These are phyloP conservation scores for Bostrychus sinensis DNA, from an alignment of 2,113 vertebrate genomes.

Conservation along the genomic window DNA sequence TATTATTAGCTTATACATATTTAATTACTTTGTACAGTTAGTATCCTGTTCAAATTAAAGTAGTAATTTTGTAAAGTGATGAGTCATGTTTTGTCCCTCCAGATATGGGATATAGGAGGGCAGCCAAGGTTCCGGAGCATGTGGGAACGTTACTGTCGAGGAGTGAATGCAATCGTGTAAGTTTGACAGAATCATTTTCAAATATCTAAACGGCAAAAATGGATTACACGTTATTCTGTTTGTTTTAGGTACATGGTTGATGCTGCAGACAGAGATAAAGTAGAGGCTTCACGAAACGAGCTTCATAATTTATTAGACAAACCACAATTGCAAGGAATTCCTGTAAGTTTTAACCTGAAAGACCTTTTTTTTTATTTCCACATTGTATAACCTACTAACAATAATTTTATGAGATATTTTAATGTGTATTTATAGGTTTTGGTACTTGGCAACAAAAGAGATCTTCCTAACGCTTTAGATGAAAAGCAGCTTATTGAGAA, in stretches of 20 bases:
- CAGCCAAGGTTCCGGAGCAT: slow-evolving; percentile 99
- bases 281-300: slow-evolving; percentile 96
- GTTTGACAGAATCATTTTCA: slow-evolving; percentile 48
- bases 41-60: neutral
- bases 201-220: neutral
- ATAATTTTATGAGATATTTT: too few species aligned
- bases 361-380: neutral
- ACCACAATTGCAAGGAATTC: slow-evolving; percentile 98
- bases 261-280: slow-evolving; percentile 96
- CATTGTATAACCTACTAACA: too few species aligned
- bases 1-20: neutral
- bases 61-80: neutral
- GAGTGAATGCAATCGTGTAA: slow-evolving; percentile 98
- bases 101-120: slow-evolving; percentile 99
- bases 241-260: slow-evolving; percentile 96
- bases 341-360: slow-evolving; percentile 82
- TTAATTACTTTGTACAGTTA: neutral
- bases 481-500: slow-evolving; percentile 93
- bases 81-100: slow-evolving; percentile 14
- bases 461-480: slow-evolving; percentile 85
- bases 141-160: slow-evolving; percentile 98
- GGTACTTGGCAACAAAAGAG: slow-evolving; percentile 91
- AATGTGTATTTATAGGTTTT: slow-evolving; percentile 77
- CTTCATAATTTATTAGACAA: slow-evolving; percentile 99
- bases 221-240: neutral